Base-by-base conservation (phyloP, 2,888 invertebrate genomes). In the Diadromus collaris region DNA sequence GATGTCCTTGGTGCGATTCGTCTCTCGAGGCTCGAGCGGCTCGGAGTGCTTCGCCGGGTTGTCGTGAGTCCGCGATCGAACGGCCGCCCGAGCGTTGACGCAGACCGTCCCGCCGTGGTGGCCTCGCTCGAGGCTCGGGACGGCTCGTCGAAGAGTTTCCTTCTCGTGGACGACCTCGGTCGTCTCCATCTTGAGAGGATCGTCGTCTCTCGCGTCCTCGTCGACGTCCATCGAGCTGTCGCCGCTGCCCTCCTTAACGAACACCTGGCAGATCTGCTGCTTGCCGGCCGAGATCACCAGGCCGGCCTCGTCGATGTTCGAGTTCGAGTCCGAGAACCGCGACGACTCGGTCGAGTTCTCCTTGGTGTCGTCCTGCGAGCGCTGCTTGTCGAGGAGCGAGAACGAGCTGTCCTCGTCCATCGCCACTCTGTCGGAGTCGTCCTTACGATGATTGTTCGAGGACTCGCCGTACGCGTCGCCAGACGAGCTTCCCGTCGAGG, bases 371-470 rank as follows among this genome's bases (percentile, higher is more conserved):
- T 82, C 83, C 32, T 86, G 83, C n/a, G 81, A 81, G 74, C 84
- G 84, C 67, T 83, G 81, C 71, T 86, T 88, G 46, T 85, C 85
- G 34, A 85, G 76, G 81, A 86, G 85, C 58, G 88, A 83, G 79
- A 84, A 88, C 19, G 85, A 82, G 19, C 83, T 86, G 54, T 87
- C 87, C 56, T 87, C 85, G 60, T 85, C 82, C 46, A 79, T 82
- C 21, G 84, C 83, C 56, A 85, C 84, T 86, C 86, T 85, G 75
- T 89, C 85, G 2, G 87, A 88, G 76, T 89, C 88, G 67, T 88
- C 88, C 78, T 89, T 89, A 6, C 88, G 83, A 78, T 87, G 86
- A 77, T 86, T 41, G 38, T 41, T 83, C 21, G 81, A 78, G 38
- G 85, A 60, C 71, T 86, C 84, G n/a, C 74, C 72, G 60, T 81